phyloP scores from a whole-genome alignment of 2,113 vertebrate species.

The Myotis davidii region DNA sequence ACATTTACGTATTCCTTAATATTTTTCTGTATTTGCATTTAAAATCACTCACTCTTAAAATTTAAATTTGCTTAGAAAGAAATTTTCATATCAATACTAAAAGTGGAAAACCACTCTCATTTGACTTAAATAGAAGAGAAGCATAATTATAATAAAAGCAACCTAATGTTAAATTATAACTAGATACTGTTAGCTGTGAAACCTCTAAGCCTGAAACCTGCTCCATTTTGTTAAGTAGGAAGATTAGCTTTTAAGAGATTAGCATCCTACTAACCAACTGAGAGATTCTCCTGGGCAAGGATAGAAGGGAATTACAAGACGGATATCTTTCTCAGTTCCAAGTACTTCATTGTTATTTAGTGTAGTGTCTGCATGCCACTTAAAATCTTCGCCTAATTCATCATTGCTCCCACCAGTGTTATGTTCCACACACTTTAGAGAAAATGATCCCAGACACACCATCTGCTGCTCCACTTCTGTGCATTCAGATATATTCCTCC shows the following conservation, averaged over 20 bases:
- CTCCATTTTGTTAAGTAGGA: background rate
- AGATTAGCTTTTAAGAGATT: background rate
- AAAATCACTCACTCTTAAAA: slow-evolving; percentile 9
- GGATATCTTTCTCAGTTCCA: background rate
- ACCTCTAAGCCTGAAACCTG: background rate
- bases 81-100: background rate
- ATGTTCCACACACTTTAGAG: background rate
- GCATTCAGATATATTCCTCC: background rate
- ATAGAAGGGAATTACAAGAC: background rate
- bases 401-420: background rate
- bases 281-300: background rate
- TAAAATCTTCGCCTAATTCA: background rate
- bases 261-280: background rate
- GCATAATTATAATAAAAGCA: slow-evolving; percentile 26
- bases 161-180: background rate
- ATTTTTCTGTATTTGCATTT: slow-evolving; percentile 23
- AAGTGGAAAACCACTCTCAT: background rate
- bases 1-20: background rate
- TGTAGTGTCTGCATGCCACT: background rate
- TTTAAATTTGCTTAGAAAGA: background rate
- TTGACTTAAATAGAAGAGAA: background rate
- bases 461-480: background rate
- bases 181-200: background rate
- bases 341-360: background rate
- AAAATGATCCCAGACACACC: background rate